Evolutionary conservation across 2,797 vertebrate species (phyloP).

Genomic region (Spinus olivaceus): DNA sequence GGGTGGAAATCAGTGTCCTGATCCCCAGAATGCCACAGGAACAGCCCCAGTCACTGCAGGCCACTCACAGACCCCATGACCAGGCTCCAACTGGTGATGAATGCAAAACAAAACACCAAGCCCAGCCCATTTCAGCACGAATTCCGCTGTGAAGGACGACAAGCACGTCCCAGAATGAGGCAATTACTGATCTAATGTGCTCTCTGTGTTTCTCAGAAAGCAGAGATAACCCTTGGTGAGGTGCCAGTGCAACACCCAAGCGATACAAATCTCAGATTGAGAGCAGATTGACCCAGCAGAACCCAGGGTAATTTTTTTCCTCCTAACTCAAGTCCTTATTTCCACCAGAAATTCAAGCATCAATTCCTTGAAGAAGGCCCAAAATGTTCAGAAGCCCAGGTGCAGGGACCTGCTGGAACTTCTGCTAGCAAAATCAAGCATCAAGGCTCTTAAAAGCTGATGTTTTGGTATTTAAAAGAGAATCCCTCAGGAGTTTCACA

Average conservation of each 20-base stretch:
- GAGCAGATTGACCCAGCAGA: not conserved
- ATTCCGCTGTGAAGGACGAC: not conserved
- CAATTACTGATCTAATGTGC: not conserved
- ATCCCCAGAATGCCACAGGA: not conserved
- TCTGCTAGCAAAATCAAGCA: not conserved
- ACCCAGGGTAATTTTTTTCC: not conserved
- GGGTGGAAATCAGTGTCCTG: not conserved
- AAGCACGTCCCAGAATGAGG: not conserved
- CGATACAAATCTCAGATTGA: not conserved
- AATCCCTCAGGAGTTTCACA: not conserved
- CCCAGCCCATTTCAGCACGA: not conserved
- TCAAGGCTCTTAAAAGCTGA: not conserved
- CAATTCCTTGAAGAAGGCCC: not conserved
- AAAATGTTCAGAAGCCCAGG: not conserved
- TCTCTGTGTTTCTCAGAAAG: not conserved
- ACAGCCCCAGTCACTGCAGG: not conserved
- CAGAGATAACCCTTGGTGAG: not conserved
- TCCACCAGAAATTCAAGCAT: not conserved
- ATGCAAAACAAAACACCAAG: not conserved
- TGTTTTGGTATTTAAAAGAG: not conserved
- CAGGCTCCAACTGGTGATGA: not conserved
- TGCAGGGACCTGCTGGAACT: not conserved
- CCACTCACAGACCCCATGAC: not conserved
- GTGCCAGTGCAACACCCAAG: not conserved
- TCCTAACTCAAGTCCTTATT: not conserved